Evolutionary conservation across 2,797 vertebrate species (phyloP).

Genomic region (Melanotaenia pygmaea): DNA sequence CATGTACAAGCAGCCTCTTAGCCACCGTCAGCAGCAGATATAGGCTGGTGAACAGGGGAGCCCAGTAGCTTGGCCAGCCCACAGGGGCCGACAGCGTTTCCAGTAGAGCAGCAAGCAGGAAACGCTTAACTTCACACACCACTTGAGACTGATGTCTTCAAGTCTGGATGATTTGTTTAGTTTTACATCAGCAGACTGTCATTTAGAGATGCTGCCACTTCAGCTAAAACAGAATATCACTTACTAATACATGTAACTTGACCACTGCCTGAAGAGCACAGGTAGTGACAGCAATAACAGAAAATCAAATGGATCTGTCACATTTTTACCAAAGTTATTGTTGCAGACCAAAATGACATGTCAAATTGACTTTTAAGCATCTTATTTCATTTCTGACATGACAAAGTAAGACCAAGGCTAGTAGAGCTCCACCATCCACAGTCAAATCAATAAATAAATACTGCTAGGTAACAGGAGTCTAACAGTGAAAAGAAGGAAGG

Average conservation of each 20-base stretch:
- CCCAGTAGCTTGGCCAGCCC: constrained; percentile 70
- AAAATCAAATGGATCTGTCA: neutral
- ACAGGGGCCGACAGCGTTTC: constrained; percentile 35
- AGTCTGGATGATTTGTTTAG: constrained; percentile 6
- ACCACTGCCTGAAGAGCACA: neutral
- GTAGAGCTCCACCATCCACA: constrained; percentile 70
- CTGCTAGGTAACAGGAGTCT: constrained; percentile 42
- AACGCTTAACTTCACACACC: constrained; percentile 36
- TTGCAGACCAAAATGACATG: constrained; percentile 14
- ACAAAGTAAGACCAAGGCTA: constrained; percentile 47
- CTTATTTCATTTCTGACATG: constrained; percentile 5
- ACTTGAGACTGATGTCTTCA: neutral
- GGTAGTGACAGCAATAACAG: constrained; percentile 1
- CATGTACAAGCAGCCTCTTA: constrained; percentile 78
- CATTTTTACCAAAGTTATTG: neutral
- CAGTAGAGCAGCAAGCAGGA: constrained; percentile 50
- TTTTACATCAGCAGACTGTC: constrained; percentile 17
- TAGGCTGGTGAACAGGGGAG: constrained; percentile 73
- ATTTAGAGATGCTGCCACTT: constrained; percentile 2
- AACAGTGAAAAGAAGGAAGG: constrained; percentile 64
- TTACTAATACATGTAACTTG: neutral
- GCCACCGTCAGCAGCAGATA: constrained; percentile 76
- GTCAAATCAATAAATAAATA: constrained; percentile 44
- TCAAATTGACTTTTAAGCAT: neutral
- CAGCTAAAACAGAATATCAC: neutral